These are phyloP conservation scores for Tragelaphus strepsiceros DNA, from an alignment of 2,113 vertebrate genomes.

Conservation along the genomic window DNA sequence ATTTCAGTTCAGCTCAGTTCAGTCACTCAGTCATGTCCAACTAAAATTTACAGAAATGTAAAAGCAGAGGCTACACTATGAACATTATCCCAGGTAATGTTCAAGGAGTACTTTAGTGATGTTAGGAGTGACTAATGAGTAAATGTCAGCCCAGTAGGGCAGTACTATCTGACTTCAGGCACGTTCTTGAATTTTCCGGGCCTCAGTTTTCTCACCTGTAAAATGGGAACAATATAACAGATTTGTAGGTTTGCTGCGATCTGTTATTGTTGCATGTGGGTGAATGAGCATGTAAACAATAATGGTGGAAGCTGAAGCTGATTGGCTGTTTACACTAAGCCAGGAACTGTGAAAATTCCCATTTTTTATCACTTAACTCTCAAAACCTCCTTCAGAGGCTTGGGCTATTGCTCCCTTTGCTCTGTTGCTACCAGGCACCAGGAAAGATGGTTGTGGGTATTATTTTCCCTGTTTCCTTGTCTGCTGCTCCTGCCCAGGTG, in stretches of 20 bases:
- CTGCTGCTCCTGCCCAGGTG: background rate
- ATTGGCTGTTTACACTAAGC: background rate
- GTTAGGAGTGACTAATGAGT: background rate
- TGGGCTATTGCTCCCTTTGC: background rate
- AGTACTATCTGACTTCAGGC: background rate
- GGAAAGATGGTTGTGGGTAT: background rate
- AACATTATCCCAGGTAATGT: rapidly evolving
- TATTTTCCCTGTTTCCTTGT: background rate
- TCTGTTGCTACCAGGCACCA: rapidly evolving
- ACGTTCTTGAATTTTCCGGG: rapidly evolving
- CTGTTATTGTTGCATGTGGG: rapidly evolving
- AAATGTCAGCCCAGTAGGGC: rapidly evolving
- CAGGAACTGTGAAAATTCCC: background rate
- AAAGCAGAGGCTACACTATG: background rate
- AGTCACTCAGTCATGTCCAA: no score
- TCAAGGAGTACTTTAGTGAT: rapidly evolving
- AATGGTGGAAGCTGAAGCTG: no score
- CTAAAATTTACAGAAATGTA: background rate
- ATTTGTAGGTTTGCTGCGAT: background rate
- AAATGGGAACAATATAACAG: background rate
- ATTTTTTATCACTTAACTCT: background rate
- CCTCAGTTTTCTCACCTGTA: background rate
- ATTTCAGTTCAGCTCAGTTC: no score
- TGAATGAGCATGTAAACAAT: no score
- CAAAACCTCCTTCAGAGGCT: background rate